Conservation (phyloP, 2,113 vertebrate species). For the Paraplagusia blochii region DNA sequence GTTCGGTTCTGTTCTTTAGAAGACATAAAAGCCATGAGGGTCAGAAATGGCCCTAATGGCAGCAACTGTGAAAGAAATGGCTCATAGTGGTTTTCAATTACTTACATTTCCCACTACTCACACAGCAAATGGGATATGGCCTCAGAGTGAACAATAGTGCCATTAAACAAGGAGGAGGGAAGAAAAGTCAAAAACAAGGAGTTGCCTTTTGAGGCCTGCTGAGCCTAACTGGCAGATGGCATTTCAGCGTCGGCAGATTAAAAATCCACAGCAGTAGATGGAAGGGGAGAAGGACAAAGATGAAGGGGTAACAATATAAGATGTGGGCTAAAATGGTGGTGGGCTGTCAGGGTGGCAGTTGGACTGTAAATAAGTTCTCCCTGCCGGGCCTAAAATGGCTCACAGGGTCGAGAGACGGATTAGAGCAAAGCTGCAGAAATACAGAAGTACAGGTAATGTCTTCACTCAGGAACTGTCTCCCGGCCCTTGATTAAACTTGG, state of each 20-base stretch:
- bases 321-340: no score
- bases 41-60: conserved; percentile 22
- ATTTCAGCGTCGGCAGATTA: conserved; percentile 70
- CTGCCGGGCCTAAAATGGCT: conserved; percentile 69
- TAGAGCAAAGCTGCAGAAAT: conserved; percentile 64
- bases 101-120: conserved; percentile 43
- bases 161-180: conserved; percentile 57
- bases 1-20: no score
- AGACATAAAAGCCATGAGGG: no score
- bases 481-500: conserved; percentile 59
- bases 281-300: conserved; percentile 51
- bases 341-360: conserved; percentile 72
- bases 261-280: conserved; percentile 63
- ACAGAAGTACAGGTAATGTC: conserved; percentile 66
- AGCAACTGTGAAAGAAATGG: conserved; percentile 26
- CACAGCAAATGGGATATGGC: conserved; percentile 59
- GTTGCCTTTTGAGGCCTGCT: conserved; percentile 45
- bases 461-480: conserved; percentile 64
- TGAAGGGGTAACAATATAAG: conserved; percentile 61
- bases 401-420: conserved; percentile 69
- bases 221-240: conserved; percentile 65
- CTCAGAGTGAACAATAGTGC: conserved; percentile 70
- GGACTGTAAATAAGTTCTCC: conserved; percentile 76
- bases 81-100: conserved; percentile 33
- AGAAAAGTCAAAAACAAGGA: conserved; percentile 61